Base-by-base conservation (phyloP, 2,797 vertebrate genomes). In the Muscicapa comitata region DNA sequence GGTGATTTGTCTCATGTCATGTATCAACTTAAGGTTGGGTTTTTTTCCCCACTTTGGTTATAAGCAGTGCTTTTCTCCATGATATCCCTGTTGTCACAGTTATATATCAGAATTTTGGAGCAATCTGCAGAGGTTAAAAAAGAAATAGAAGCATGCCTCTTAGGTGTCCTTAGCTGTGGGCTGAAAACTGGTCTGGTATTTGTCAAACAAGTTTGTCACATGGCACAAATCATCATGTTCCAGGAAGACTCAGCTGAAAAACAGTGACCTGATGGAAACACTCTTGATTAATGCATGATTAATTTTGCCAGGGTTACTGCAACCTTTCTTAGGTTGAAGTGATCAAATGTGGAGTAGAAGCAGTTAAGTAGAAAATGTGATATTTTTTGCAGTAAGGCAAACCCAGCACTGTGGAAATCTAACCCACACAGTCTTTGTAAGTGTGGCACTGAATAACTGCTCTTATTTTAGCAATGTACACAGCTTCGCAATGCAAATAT, bases 401-500 rank as follows among this genome's bases (percentile, higher is more conserved):
- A 76, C 55, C 2, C 20, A 73, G 26, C 29, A 45, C 42, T 77
- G 21, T 1, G 9, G 47, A 94, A 86, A 28, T 90, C 47, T 67
- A 81, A 47, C 4, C 18, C 28, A 29, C 9, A 11, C 42, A 35
- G 28, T 85, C 65, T 81, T 88, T 68, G 74, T 65, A 43, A 79
- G 35, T 42, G 65, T 3, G 2, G 43, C 23, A 48, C 51, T 79
- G 54, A 68, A 53, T 48, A 85, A 38, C 72, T 67, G 76, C 40
- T 83, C 80, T 80, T 88, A 43, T 48, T 48, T 92, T 90, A 95
- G 61, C 63, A 89, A 43, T 57, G 31, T 92, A 79, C 65, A 78
- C 48, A 72, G 35, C 33, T 96, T 81, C 50, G 81, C 43, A 48
- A 88, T 96, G 86, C 73, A 94, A 83, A 84, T 90, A 68, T 84